Evolutionary conservation across 2,797 vertebrate genomes (phyloP), one percentile per base, ranked within the genome.

Genomic region (Carduelis carduelis): DNA sequence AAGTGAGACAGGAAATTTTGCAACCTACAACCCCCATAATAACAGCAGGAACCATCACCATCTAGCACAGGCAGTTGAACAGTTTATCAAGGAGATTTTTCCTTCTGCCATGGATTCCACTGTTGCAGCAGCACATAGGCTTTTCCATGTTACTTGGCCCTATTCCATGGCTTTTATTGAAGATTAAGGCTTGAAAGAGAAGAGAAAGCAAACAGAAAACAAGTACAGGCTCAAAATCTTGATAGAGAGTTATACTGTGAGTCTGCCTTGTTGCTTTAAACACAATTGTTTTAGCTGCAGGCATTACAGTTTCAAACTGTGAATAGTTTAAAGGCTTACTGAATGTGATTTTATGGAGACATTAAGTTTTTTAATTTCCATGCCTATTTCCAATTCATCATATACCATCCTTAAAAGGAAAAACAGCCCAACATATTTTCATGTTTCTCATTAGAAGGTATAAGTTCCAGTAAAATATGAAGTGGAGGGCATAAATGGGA

Each of bases 321-420:
- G 87, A 92, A 90, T 83, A 95, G 57, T 93, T 87, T 87, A 95
- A 94, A 76, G 52, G 70, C 74, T 94, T 64, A 84, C 16, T 91
- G 80, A 91, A 88, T 50, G 46, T 4, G 4, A 74, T 84, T 90
- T 95, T 77, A 93, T 70, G 52, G 74, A 77, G 63, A 76, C 50
- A 37, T 63, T 76, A 71, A 83, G 47, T 76, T 41, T 39, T 92
- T 91, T 86, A 79, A 95, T 95, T 82, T 84, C 86, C 83, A 20
- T 41, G 60, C 66, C 88, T 78, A 66, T 81, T 94, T 90, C 61
- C 63, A 79, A 37, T 65, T 88, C 80, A 90, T 82, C 83, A 35
- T 65, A 41, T 79, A 72, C 37, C 66, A 79, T 87, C 70, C 70
- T 72, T 74, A 53, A 64, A 56, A 83, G 44, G 52, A 90, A 92